Conservation (phyloP, 2,888 invertebrate genomes). For the Psylliodes chrysocephalus region DNA sequence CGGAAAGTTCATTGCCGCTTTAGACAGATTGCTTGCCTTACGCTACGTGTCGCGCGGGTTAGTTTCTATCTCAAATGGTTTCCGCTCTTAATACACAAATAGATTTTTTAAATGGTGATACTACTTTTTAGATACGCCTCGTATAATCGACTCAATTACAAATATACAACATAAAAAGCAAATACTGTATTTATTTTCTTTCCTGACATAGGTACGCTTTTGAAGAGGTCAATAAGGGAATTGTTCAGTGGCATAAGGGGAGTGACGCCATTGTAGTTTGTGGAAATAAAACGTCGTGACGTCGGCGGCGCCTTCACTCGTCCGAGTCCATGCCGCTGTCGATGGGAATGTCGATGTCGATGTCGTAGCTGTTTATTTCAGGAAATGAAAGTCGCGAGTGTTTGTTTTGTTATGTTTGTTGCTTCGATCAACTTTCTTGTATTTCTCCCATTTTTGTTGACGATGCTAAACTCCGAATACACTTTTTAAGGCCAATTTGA, state of each 20-base stretch:
- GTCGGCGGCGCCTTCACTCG: constrained; percentile 48
- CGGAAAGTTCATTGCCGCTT: too few species aligned
- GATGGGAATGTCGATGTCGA: constrained; percentile 51
- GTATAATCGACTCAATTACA: too few species aligned
- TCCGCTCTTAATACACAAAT: too few species aligned
- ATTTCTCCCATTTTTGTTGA: constrained; percentile 49
- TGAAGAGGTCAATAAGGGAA: not conserved
- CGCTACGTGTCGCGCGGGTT: too few species aligned
- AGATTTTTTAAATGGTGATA: too few species aligned
- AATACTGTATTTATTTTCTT: too few species aligned
- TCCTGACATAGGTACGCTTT: too few species aligned
- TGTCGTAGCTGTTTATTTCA: constrained; percentile 59
- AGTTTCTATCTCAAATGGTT: too few species aligned
- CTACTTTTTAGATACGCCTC: too few species aligned
- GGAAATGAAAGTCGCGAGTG: constrained; percentile 59
- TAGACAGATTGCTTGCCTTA: too few species aligned
- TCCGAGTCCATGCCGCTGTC: constrained; percentile 35
- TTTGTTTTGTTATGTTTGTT: constrained; percentile 57
- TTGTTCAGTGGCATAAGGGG: not conserved
- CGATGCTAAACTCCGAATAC: constrained; percentile 48
- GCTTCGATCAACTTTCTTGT: constrained; percentile 54
- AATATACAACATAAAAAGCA: too few species aligned
- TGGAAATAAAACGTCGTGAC: constrained; percentile 50
- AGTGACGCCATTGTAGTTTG: constrained; percentile 52
- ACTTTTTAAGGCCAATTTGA: constrained; percentile 51